A percentile compares a stretch with the other conserved stretches of the same genome.
Evolutionary conservation across 2,113 vertebrate genomes (phyloP).

Genomic region (Cricetomys ansorgei): DNA sequence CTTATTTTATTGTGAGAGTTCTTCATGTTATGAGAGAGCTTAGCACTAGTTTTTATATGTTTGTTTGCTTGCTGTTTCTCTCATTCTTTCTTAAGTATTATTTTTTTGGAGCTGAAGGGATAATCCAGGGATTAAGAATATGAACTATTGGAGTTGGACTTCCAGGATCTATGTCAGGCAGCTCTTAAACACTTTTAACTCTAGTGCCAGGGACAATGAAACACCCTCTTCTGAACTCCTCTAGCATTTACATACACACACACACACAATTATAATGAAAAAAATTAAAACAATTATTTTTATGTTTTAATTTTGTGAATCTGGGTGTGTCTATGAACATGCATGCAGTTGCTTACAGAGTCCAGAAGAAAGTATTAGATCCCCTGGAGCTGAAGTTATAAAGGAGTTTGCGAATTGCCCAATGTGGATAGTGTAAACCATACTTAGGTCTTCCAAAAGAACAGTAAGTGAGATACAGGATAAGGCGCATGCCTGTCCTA

Average conservation of each 20-base stretch:
- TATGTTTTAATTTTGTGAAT: not conserved
- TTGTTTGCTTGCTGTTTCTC: not conserved
- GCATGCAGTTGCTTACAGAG: not conserved
- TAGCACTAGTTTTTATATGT: not conserved
- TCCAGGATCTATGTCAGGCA: too few species aligned
- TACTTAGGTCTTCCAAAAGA: not conserved
- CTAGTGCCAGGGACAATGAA: too few species aligned
- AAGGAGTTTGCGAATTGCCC: not conserved
- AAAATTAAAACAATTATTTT: not conserved
- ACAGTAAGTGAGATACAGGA: not conserved
- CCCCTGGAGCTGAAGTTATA: not conserved
- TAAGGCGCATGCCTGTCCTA: rapidly evolving
- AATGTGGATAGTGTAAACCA: not conserved
- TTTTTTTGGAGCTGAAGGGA: too few species aligned
- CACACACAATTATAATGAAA: not conserved
- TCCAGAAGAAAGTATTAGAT: not conserved
- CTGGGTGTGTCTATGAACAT: not conserved
- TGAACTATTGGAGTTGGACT: too few species aligned
- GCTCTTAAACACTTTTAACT: too few species aligned
- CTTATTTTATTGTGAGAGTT: not conserved
- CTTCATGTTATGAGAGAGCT: not conserved
- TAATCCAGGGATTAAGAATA: too few species aligned
- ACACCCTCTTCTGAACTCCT: too few species aligned
- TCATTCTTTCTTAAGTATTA: too few species aligned
- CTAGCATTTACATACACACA: too few species aligned